Base-by-base conservation (phyloP, 2,888 invertebrate genomes). In the Eledona agricola region DNA sequence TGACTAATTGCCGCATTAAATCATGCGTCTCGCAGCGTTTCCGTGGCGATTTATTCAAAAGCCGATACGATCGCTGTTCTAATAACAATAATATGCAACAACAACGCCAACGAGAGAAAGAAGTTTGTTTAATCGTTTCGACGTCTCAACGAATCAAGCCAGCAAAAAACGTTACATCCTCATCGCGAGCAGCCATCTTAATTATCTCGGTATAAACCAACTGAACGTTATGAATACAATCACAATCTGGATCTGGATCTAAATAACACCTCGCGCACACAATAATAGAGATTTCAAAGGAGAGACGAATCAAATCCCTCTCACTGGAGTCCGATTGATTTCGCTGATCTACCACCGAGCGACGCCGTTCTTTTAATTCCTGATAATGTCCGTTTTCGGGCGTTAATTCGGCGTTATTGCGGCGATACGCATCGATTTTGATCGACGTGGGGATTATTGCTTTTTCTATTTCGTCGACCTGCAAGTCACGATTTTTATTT, bases 401-500 rank as follows among this genome's bases (percentile, higher is more conserved):
- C 35, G 46, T 34, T 37, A 34, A 46, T 37, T 49, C 19, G 15
- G 11, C 19, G 22, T 25, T 35, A 17, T 34, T 34, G 25, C 19
- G 35, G 11, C 16, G 49, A 43, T 53, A 35, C 34, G 57, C 45
- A 46, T 50, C 51, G 34, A 46, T 60, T n/a, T 60, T 62, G 59
- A 61, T 55, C 13, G 59, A 61, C 60, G 55, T 55, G 34, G 22
- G 17, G 49, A 43, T 49, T 52, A 46, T 51, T 51, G 34, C 38
- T 52, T 38, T 49, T 46, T 28, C 45, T 45, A 45, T 52, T 46
- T 23, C 28, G 51, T 57, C 53, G 55, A 51, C 58, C 59, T 60
- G 64, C 64, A 63, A 61, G 67, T 67, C 67, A 67, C 67, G 67
- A 64, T 64, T 67, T 65, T 66, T 65, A 67, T 67, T 67, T 66